These are phyloP conservation scores for Portevinia maculata DNA, from an alignment of 2,888 invertebrate genomes.

Conservation along the genomic window DNA sequence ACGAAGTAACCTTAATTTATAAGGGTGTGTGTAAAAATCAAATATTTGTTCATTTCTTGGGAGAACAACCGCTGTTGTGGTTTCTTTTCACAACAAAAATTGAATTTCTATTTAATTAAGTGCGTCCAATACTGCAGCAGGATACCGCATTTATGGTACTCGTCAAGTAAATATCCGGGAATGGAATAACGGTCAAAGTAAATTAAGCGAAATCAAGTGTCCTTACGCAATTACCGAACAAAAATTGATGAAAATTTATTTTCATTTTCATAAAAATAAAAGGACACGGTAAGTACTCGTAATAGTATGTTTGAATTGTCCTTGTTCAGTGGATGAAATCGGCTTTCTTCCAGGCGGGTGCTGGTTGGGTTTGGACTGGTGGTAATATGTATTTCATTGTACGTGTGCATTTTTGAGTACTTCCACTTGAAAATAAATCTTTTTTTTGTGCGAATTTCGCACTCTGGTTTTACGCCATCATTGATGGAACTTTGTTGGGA, in stretches of 20 bases:
- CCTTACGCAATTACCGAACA: slow-evolving; percentile 62
- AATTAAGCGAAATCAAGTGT: slow-evolving; percentile 70
- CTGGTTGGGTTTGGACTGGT: slow-evolving; percentile 6
- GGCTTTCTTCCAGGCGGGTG: neutral
- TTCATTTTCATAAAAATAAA: slow-evolving; percentile 62
- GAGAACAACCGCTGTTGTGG: slow-evolving; percentile 42
- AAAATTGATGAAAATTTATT: slow-evolving; percentile 52
- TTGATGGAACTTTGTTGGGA: slow-evolving; percentile 38
- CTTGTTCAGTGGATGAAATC: neutral
- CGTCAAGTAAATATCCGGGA: slow-evolving; percentile 16
- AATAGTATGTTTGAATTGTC: slow-evolving; percentile 27
- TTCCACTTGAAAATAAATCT: slow-evolving; percentile 42
- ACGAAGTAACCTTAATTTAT: slow-evolving; percentile 55
- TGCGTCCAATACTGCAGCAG: slow-evolving; percentile 60
- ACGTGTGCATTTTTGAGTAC: slow-evolving; percentile 57
- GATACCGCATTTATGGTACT: slow-evolving; percentile 41
- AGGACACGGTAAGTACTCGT: slow-evolving; percentile 55
- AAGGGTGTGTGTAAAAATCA: slow-evolving; percentile 70
- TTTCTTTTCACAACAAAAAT: slow-evolving; percentile 17
- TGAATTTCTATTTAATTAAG: slow-evolving; percentile 65
- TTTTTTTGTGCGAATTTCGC: slow-evolving; percentile 38
- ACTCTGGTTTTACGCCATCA: slow-evolving; percentile 64
- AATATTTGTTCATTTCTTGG: slow-evolving; percentile 67
- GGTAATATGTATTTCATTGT: neutral
- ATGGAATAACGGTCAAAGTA: slow-evolving; percentile 43